A percentile compares a stretch with the other conserved stretches of the same genome.
These are phyloP conservation scores for Symphodus melops DNA, from an alignment of 2,113 vertebrate genomes.

Conservation along the genomic window DNA sequence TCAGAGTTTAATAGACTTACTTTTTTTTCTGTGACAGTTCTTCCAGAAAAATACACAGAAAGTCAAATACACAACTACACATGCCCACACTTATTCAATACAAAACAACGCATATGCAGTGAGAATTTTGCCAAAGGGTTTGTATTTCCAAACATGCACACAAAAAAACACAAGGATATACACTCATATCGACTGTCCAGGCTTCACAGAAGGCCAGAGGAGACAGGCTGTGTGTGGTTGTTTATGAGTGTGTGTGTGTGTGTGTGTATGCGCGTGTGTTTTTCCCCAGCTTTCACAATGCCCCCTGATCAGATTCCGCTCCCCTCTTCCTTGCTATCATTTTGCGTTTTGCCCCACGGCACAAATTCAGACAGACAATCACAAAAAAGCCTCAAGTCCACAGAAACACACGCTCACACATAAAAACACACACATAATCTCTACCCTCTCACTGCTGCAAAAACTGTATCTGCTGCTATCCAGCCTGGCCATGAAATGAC, in stretches of 20 bases:
- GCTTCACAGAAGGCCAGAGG: constrained; percentile 51
- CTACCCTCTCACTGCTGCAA: constrained; percentile 63
- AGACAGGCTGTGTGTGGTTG: constrained; percentile 18
- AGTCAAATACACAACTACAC: not conserved
- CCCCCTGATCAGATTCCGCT: constrained; percentile 72
- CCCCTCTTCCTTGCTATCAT: constrained; percentile 69
- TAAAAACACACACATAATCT: constrained; percentile 49
- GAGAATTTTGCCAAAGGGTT: constrained; percentile 25
- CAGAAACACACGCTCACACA: constrained; percentile 23
- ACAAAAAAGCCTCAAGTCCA: constrained; percentile 27
- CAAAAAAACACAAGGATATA: constrained; percentile 37
- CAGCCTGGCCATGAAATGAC: constrained; percentile 79
- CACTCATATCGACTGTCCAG: constrained; percentile 45
- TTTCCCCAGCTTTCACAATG: constrained; percentile 54
- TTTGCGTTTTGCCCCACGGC: constrained; percentile 72
- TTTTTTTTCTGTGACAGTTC: constrained; percentile 9
- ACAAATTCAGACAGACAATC: constrained; percentile 61
- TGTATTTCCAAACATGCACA: constrained; percentile 26
- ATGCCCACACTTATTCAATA: not conserved
- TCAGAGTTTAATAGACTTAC: constrained; percentile 28
- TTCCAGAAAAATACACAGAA: constrained; percentile 31
- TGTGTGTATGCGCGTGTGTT: no score
- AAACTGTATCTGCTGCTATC: constrained; percentile 73
- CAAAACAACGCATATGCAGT: constrained; percentile 16
- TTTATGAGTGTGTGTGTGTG: no score